Conservation (phyloP, 1,140 invertebrate genomes). For the Microplitis mediator region DNA sequence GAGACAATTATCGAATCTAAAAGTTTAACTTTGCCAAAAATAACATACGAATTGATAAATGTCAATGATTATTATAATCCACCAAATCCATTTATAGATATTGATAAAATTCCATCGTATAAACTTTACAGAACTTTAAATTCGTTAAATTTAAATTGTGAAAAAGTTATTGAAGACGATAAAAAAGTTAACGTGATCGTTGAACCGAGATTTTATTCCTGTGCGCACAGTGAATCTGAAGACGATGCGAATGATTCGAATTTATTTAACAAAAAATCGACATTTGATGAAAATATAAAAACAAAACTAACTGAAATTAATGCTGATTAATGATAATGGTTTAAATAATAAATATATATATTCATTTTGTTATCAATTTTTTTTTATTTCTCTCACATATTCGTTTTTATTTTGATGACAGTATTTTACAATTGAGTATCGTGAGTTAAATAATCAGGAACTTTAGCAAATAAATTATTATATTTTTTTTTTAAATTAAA, state of each 20-base stretch:
- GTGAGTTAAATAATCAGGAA: not conserved
- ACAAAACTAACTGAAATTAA: not conserved
- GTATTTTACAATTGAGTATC: not conserved
- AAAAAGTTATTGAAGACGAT: slow-evolving; percentile 12
- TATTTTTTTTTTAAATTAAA: not conserved
- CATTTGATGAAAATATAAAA: not conserved
- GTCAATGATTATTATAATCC: not conserved
- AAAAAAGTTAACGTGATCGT: slow-evolving; percentile 8
- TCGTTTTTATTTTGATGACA: too few relatives aligned
- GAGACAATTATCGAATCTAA: not conserved
- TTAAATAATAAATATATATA: too few relatives aligned
- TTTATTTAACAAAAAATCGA: not conserved
- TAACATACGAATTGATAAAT: not conserved
- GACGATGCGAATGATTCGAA: not conserved
- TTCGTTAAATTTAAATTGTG: slow-evolving; percentile 23
- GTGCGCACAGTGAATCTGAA: slow-evolving; percentile 2
- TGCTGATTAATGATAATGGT: not conserved
- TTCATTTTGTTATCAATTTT: too few relatives aligned
- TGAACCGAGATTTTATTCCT: not conserved
- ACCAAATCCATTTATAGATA: not conserved
- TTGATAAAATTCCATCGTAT: not conserved
- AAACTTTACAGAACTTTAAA: slow-evolving; percentile 25
- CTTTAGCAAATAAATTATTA: not conserved
- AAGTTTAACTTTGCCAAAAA: not conserved
- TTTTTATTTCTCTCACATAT: too few relatives aligned